phyloP scores from a whole-genome alignment of 1,140 invertebrate species.

The Physella acuta region DNA sequence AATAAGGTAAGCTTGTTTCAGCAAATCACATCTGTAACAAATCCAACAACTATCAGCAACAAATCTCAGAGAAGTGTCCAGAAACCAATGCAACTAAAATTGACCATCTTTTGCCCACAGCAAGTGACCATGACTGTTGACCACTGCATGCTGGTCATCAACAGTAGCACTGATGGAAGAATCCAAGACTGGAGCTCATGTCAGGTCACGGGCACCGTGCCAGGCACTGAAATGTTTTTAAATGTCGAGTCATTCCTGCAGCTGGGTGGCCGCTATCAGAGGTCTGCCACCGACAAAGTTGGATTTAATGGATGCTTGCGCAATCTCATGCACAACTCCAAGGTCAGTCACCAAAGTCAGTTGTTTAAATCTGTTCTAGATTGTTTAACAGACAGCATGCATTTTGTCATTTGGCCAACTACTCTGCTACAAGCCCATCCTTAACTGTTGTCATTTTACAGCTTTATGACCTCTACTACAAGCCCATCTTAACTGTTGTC shows the following conservation, averaged over 20 bases:
- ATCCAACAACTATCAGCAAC: too few relatives aligned
- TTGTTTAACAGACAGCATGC: too few relatives aligned
- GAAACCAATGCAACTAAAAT: too few relatives aligned
- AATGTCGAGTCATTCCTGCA: conserved; percentile 17
- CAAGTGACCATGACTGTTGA: conserved; percentile 15
- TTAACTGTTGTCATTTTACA: not conserved
- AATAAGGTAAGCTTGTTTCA: conserved; percentile 14
- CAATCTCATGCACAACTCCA: conserved; percentile 21
- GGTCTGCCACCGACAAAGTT: not conserved
- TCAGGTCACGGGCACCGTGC: not conserved
- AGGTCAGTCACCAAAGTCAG: too few relatives aligned
- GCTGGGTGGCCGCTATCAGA: conserved; percentile 17
- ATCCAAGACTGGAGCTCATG: conserved; percentile 20
- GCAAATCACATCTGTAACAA: too few relatives aligned
- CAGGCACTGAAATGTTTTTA: conserved; percentile 17
- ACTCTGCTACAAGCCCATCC: too few relatives aligned
- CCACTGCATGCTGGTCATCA: not conserved
- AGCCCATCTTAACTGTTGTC: not conserved
- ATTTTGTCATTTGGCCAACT: too few relatives aligned
- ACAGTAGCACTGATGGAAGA: not conserved
- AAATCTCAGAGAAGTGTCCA: too few relatives aligned
- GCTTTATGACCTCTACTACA: too few relatives aligned
- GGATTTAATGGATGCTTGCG: conserved; percentile 19
- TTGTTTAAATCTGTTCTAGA: too few relatives aligned
- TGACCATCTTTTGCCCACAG: too few relatives aligned